A percentile compares a stretch with the other conserved stretches of the same genome.
These are phyloP conservation scores for Sturmia bella DNA, from an alignment of 2,888 invertebrate genomes.

Conservation along the genomic window DNA sequence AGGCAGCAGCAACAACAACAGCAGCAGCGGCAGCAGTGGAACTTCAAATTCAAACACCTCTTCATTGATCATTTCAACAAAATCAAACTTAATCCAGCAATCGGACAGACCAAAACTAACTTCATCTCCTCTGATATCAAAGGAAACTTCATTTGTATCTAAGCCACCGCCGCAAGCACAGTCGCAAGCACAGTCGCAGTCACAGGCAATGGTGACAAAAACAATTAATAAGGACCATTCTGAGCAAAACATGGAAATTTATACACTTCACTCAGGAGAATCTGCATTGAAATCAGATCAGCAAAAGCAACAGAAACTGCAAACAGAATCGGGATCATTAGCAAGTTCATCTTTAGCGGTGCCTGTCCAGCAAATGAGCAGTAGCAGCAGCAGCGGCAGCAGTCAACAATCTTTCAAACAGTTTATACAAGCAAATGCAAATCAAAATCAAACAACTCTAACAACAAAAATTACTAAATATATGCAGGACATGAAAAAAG, in stretches of 20 bases:
- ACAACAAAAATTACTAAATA: constrained; percentile 60
- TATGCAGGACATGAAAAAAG: constrained; percentile 69
- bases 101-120: constrained; percentile 57
- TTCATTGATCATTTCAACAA: constrained; percentile 57
- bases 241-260: constrained; percentile 66
- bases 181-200: constrained; percentile 6
- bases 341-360: constrained; percentile 18
- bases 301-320: constrained; percentile 48
- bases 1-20: background rate
- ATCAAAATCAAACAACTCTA: constrained; percentile 42
- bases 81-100: constrained; percentile 49
- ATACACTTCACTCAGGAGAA: constrained; percentile 48
- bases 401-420: constrained; percentile 62
- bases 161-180: constrained; percentile 77
- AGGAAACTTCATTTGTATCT: constrained; percentile 85
- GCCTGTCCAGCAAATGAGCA: constrained; percentile 39
- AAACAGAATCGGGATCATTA: constrained; percentile 28
- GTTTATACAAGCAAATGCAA: constrained; percentile 54
- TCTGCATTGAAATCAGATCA: constrained; percentile 34
- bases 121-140: constrained; percentile 79
- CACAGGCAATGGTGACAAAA: background rate
- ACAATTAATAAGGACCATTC: constrained; percentile 36
- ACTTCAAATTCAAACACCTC: constrained; percentile 27
- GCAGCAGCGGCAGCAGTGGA: constrained; percentile 11
- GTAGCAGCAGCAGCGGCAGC: constrained; percentile 22